Conservation (phyloP, 2,113 vertebrate species). For the Eublepharis macularius region DNA sequence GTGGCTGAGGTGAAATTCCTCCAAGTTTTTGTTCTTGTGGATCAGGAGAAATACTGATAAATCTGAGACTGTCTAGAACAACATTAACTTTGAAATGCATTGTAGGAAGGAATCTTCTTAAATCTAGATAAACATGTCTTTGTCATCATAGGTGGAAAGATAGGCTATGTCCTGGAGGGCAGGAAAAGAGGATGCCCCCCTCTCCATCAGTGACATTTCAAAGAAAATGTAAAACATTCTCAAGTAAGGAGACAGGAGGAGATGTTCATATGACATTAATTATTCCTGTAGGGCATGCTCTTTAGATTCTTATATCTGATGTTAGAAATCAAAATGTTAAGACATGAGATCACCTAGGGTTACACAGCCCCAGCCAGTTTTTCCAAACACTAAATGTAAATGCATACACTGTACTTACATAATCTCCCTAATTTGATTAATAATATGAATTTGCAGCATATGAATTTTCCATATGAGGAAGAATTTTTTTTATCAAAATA, state of each 20-base stretch:
- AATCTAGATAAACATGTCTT: no score
- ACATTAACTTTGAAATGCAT: no score
- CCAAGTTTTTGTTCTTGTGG: no score
- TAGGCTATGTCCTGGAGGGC: no score
- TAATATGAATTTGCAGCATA: background rate
- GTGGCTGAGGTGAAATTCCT: background rate
- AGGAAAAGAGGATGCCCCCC: background rate
- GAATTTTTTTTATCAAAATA: background rate
- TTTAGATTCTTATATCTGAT: background rate
- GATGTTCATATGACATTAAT: background rate
- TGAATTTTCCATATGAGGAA: background rate
- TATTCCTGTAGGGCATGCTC: background rate
- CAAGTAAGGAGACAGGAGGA: background rate
- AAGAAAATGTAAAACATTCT: background rate
- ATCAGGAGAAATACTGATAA: no score
- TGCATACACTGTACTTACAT: background rate
- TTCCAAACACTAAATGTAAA: background rate
- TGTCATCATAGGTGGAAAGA: no score
- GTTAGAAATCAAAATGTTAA: background rate
- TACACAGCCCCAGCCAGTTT: background rate
- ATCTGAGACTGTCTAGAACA: no score
- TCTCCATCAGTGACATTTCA: slow-evolving; percentile 5
- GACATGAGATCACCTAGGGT: background rate
- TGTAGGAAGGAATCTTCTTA: no score
- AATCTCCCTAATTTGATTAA: background rate